These are phyloP conservation scores for Takifugu ocellatus DNA, from an alignment of 2,797 vertebrate species.

Conservation along the genomic window DNA sequence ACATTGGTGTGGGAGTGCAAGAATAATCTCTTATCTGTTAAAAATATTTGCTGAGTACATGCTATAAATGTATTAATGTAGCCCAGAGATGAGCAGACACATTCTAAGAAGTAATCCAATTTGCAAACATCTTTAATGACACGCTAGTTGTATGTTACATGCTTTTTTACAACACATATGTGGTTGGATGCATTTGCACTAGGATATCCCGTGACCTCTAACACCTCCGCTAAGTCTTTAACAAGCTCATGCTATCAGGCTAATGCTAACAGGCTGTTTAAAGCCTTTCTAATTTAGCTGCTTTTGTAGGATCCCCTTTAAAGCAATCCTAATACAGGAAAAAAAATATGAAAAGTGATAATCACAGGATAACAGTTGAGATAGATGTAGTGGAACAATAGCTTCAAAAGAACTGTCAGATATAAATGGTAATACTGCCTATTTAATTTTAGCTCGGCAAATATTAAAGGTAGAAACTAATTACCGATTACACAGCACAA, in stretches of 20 bases:
- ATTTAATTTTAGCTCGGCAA: slow-evolving; percentile 4
- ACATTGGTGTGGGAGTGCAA: not conserved
- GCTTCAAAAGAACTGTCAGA: too few relatives aligned
- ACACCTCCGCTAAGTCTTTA: slow-evolving; percentile 38
- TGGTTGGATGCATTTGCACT: slow-evolving; percentile 31
- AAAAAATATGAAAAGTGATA: not conserved
- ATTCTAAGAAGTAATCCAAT: too few relatives aligned
- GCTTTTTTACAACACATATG: not conserved
- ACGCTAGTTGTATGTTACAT: too few relatives aligned
- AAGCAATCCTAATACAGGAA: not conserved
- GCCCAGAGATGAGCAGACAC: too few relatives aligned
- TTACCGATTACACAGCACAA: slow-evolving; percentile 2
- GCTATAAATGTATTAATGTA: not conserved
- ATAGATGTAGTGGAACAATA: not conserved
- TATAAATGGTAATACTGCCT: not conserved
- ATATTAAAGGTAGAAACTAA: not conserved
- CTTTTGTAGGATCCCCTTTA: slow-evolving; percentile 25
- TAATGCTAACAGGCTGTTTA: slow-evolving; percentile 53
- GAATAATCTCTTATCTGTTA: not conserved
- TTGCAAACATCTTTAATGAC: too few relatives aligned
- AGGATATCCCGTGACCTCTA: slow-evolving; percentile 21
- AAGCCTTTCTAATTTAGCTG: slow-evolving; percentile 43
- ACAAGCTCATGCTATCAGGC: slow-evolving; percentile 63
- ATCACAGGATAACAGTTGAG: not conserved
- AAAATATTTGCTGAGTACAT: not conserved